Conservation (phyloP, 2,888 invertebrate species). For the Drosophila melanocephala region DNA sequence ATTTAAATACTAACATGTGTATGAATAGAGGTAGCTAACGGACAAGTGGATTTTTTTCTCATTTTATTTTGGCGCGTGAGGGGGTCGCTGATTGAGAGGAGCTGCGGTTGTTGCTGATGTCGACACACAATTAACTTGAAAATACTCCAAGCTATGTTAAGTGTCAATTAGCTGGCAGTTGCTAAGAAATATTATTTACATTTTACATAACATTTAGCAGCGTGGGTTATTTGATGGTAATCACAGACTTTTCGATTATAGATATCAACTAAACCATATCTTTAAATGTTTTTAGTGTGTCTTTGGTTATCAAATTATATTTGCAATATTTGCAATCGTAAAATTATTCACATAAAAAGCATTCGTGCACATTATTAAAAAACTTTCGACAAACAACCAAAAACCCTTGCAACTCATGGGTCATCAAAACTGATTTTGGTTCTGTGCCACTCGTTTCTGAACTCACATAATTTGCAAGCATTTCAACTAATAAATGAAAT, state of each 20-base stretch:
- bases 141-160: slow-evolving; percentile 79
- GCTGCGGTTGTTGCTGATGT: slow-evolving; percentile 56
- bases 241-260: not conserved
- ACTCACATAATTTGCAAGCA: slow-evolving; percentile 74
- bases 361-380: slow-evolving; percentile 51
- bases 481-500: slow-evolving; percentile 60
- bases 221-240: slow-evolving; percentile 6
- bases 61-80: not conserved
- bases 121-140: slow-evolving; percentile 79
- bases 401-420: slow-evolving; percentile 43
- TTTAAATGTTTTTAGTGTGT: not conserved
- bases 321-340: not conserved
- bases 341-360: slow-evolving; percentile 26
- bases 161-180: slow-evolving; percentile 77
- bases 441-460: slow-evolving; percentile 49
- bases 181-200: slow-evolving; percentile 62
- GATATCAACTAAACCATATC: slow-evolving; percentile 8
- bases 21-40: slow-evolving; percentile 48
- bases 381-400: slow-evolving; percentile 45
- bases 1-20: slow-evolving; percentile 78
- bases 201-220: slow-evolving; percentile 31
- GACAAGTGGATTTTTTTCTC: slow-evolving; percentile 23
- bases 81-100: slow-evolving; percentile 3
- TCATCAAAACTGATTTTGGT: slow-evolving; percentile 26
- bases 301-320: not conserved